phyloP scores from a whole-genome alignment of 1,140 invertebrate species.

The Bombus difficillimus region DNA sequence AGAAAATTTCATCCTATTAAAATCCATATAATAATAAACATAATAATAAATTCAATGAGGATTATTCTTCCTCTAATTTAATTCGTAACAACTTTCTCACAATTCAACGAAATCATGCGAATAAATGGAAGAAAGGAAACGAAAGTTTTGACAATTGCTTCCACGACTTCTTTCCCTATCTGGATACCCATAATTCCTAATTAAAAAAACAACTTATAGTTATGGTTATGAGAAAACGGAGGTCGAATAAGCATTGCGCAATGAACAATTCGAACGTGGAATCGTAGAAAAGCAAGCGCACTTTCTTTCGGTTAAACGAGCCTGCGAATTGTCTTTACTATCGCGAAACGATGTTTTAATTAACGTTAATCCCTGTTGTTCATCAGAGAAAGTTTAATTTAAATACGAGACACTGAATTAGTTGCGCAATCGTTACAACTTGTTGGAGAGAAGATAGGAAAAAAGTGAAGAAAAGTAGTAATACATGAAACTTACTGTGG shows the following conservation, averaged over 20 bases:
- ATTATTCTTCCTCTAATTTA: not conserved
- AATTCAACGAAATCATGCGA: not conserved
- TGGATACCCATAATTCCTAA: not conserved
- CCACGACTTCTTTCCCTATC: not conserved
- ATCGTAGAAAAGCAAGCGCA: not conserved
- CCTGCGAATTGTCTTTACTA: conserved; percentile 7
- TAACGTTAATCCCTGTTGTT: not conserved
- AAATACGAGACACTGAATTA: not conserved
- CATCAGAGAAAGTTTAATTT: conserved; percentile 14
- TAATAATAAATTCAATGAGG: not conserved
- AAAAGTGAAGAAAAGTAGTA: not conserved
- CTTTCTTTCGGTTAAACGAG: conserved; percentile 31
- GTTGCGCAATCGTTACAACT: conserved; percentile 15
- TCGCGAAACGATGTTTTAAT: conserved; percentile 3
- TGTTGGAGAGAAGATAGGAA: not conserved
- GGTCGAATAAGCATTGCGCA: not conserved
- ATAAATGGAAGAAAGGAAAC: not conserved
- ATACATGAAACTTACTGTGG: conserved; percentile 85
- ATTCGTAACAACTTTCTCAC: not conserved
- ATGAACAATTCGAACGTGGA: not conserved
- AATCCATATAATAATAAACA: not conserved
- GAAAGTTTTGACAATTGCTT: not conserved
- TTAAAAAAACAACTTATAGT: not conserved
- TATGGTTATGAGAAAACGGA: conserved; percentile 8
- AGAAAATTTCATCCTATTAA: conserved; percentile 54